phyloP scores from a whole-genome alignment of 2,113 vertebrate species.

The Micronycteris hirsuta region DNA sequence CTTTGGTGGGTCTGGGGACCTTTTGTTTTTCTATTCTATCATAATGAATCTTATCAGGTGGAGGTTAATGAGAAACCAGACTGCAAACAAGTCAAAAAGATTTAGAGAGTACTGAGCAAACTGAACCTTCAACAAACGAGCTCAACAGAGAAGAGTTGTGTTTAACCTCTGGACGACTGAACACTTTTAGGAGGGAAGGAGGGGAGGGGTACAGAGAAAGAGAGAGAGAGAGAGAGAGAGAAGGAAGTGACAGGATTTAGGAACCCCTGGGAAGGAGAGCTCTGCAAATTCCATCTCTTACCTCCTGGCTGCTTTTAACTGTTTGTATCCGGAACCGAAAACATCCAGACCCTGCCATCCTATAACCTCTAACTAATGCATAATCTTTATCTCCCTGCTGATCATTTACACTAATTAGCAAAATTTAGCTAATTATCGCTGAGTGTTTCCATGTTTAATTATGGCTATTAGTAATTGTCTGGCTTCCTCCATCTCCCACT shows the following conservation, averaged over 20 bases:
- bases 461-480: slow-evolving; percentile 63
- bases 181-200: not conserved
- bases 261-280: not conserved
- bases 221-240: not conserved
- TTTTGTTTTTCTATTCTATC: not conserved
- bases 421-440: slow-evolving; percentile 69
- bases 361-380: slow-evolving; percentile 38
- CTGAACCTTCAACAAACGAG: not conserved
- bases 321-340: slow-evolving; percentile 27
- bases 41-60: slow-evolving; percentile 4
- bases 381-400: slow-evolving; percentile 65
- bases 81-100: not conserved
- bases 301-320: slow-evolving; percentile 45
- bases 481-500: not conserved
- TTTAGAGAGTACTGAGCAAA: not conserved
- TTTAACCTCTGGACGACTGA: not conserved
- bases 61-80: slow-evolving; percentile 37
- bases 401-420: slow-evolving; percentile 72
- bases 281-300: slow-evolving; percentile 25
- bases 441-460: slow-evolving; percentile 62
- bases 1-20: not conserved
- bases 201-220: no score
- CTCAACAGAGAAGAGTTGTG: not conserved
- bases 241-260: not conserved
- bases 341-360: not conserved